Percentiles rank a stretch among this genome's conserved stretches.
Evolutionary conservation across 64 coral and sea anemone species (phyloP).

Genomic region (Astreopora myriophthalma): DNA sequence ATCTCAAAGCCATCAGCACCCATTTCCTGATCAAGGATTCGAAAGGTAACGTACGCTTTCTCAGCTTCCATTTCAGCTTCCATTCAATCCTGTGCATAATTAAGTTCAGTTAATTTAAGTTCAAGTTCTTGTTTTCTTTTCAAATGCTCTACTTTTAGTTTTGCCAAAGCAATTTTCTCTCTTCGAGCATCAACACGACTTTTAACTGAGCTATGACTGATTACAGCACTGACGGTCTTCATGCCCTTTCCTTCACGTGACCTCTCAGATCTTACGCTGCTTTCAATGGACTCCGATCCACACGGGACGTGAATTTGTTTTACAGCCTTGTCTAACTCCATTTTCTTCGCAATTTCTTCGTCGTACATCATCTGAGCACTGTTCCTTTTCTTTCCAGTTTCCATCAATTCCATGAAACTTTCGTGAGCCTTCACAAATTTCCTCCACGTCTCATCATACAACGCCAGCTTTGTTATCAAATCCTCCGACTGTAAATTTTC

Average conservation of each 20-base stretch:
- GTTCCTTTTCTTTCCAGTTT: not conserved
- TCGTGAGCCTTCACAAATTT: slow-evolving; percentile 25
- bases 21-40: not conserved
- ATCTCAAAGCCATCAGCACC: not conserved
- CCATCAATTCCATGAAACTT: not conserved
- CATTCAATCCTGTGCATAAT: slow-evolving; percentile 17
- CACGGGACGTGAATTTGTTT: not conserved
- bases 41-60: slow-evolving; percentile 14
- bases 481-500: slow-evolving; percentile 4
- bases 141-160: slow-evolving; percentile 50
- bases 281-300: not conserved
- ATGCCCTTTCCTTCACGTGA: not conserved
- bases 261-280: not conserved
- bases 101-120: slow-evolving; percentile 4
- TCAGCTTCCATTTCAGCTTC: slow-evolving; percentile 35
- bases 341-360: slow-evolving; percentile 40
- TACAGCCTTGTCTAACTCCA: slow-evolving; percentile 26
- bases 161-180: slow-evolving; percentile 44
- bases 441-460: slow-evolving; percentile 23
- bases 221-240: slow-evolving; percentile 29
- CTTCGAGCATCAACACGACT: not conserved
- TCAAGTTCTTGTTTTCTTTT: slow-evolving; percentile 50
- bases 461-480: slow-evolving; percentile 38
- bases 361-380: slow-evolving; percentile 22
- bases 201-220: not conserved